Conservation (phyloP, 2,888 invertebrate genomes). For the Hypena proboscidalis region DNA sequence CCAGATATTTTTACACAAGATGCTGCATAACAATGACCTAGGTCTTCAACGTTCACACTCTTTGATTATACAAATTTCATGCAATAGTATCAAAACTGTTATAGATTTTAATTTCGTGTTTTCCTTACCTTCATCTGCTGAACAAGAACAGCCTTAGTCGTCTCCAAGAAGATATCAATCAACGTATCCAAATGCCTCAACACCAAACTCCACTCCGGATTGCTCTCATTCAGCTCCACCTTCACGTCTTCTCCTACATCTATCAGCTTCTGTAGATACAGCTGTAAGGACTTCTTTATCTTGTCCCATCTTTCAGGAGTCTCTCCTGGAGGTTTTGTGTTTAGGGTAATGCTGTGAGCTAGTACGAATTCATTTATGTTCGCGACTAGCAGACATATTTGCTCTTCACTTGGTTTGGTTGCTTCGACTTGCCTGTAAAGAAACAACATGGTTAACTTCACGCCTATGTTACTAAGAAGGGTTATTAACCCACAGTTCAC, state of each 20-base stretch:
- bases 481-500: too few relatives aligned
- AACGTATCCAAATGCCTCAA: constrained; percentile 78
- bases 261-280: constrained; percentile 77
- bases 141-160: constrained; percentile 84
- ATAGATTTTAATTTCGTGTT: too few relatives aligned
- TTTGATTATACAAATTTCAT: too few relatives aligned
- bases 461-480: too few relatives aligned
- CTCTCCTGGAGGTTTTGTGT: constrained; percentile 79
- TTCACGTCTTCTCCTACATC: constrained; percentile 81
- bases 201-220: constrained; percentile 70
- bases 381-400: constrained; percentile 79
- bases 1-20: background rate
- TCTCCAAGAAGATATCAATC: constrained; percentile 83
- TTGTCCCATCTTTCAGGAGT: constrained; percentile 80
- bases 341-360: constrained; percentile 80
- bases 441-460: too few relatives aligned
- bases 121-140: constrained; percentile 85
- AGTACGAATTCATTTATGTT: constrained; percentile 85
- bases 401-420: constrained; percentile 65
- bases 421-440: constrained; percentile 71
- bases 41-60: too few relatives aligned
- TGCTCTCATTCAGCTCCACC: constrained; percentile 74
- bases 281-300: constrained; percentile 75
- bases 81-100: too few relatives aligned
- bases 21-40: too few relatives aligned